Evolutionary conservation across 30 jellyfish, hydroid and myxozoan species (phyloP), one percentile per base, ranked within the genome.

Genomic region (Pelagia noctiluca): DNA sequence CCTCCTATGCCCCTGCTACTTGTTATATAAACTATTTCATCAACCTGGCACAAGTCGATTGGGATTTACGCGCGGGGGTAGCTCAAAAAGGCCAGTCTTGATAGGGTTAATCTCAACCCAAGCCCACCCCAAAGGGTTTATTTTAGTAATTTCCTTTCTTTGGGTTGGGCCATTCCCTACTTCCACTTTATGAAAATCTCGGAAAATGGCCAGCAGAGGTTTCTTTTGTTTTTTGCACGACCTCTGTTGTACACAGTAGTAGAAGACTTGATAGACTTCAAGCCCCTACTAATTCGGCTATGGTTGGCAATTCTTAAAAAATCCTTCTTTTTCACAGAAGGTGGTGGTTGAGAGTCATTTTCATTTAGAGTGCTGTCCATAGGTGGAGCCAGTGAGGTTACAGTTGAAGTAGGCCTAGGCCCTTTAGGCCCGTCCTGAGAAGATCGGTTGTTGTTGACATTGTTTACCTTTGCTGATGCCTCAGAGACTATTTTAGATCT

Each of bases 401-500:
- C 57, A 42, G 57, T 42, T 42, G 57, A 42, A 42, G 57, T 42
- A 42, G 57, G 57, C 57, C 57, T 42, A 42, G 57, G 57, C 57
- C 57, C 57, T 42, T 42, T 42, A 42, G 57, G 57, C 57, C 57
- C 57, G 16, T 42, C 57, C 16, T 42, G 57, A 42, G 57, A 42
- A 42, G 57, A 5, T 42, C 57, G 57, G 57, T 42, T 16, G 57
- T 42, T 42, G 57, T n/a, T n/a, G 3, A 16, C 63, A 34, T 47
- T 26, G 35, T 67, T 67, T 37, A 62, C 31, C 62, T 67, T 67
- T 23, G 33, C 16, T 67, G 80, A 37, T 67, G 80, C 62, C 24
- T 67, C 80, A 22, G 80, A 19, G 53, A 29, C 80, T 67, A 31
- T 11, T 31, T 64, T 64, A 47, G 80, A 67, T 67, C 35, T 30